Conservation (phyloP, 2,888 invertebrate genomes). For the Colostygia pectinataria region DNA sequence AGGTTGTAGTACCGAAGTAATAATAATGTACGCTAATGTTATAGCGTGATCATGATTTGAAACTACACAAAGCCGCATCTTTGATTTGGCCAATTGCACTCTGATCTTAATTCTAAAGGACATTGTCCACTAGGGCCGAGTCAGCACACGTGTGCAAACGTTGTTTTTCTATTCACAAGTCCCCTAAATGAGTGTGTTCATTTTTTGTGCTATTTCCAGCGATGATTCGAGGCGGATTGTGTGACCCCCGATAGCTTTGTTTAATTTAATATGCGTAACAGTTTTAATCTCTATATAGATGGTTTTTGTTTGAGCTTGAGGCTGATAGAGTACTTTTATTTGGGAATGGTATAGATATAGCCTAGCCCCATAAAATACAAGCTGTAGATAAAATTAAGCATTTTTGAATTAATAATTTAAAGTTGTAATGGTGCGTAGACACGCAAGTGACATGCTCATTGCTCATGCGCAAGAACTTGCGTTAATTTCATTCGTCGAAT, state of each 20-base stretch:
- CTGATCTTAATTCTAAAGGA: neutral
- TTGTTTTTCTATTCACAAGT: neutral
- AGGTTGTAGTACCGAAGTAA: too few species aligned
- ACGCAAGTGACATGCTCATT: too few species aligned
- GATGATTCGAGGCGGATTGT: neutral
- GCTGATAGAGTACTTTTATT: neutral
- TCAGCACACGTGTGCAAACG: slow-evolving; percentile 6
- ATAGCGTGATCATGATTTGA: too few species aligned
- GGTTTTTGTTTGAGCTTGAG: neutral
- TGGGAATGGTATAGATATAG: too few species aligned
- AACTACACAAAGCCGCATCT: too few species aligned
- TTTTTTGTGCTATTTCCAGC: slow-evolving; percentile 11
- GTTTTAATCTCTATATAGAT: slow-evolving; percentile 4
- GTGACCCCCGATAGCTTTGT: slow-evolving; percentile 8
- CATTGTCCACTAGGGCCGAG: slow-evolving; percentile 2
- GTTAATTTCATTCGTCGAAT: too few species aligned
- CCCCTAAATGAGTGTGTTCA: slow-evolving; percentile 2
- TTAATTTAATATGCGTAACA: slow-evolving; percentile 10
- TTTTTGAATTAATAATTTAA: too few species aligned
- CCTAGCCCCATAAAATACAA: too few species aligned
- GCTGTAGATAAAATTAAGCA: too few species aligned
- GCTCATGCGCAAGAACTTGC: too few species aligned
- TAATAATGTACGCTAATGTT: too few species aligned
- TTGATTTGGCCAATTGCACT: neutral
- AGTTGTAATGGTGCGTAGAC: too few species aligned